phyloP scores from a whole-genome alignment of 2,797 vertebrate species.

The Halcyon badia region DNA sequence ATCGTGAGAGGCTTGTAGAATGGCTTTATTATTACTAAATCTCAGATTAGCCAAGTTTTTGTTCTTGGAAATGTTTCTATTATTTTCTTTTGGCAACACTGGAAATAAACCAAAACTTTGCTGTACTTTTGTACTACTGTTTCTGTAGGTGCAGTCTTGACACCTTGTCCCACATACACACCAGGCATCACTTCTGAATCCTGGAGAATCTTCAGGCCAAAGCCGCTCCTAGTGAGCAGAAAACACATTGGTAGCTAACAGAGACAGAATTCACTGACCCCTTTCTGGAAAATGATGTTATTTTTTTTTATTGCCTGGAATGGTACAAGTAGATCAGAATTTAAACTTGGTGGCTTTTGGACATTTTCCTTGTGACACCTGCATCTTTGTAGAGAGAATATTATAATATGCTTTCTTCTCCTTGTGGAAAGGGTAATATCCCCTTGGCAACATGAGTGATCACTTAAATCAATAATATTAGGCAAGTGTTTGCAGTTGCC shows the following conservation, averaged over 20 bases:
- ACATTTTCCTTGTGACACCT: not conserved
- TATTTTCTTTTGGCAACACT: not conserved
- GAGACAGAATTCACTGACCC: not conserved
- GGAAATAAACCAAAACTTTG: not conserved
- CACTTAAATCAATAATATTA: not conserved
- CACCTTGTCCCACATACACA: too few species aligned
- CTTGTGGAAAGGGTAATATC: not conserved
- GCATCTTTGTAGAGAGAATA: not conserved
- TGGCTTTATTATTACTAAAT: not conserved
- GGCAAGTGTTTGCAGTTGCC: not conserved
- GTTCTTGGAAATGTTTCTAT: not conserved
- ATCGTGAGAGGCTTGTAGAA: not conserved
- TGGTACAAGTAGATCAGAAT: not conserved
- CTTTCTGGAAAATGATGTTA: not conserved
- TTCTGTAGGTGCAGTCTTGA: not conserved
- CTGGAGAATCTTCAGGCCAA: not conserved
- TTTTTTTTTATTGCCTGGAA: not conserved
- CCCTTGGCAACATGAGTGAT: not conserved
- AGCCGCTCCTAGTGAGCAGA: not conserved
- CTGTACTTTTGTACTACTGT: too few species aligned
- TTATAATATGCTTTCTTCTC: not conserved
- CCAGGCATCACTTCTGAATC: not conserved
- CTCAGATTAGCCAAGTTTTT: not conserved
- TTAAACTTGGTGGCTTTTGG: not conserved
- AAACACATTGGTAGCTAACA: not conserved